phyloP scores from a whole-genome alignment of 2,113 vertebrate genomes.

The Opisthocomus hoazin region DNA sequence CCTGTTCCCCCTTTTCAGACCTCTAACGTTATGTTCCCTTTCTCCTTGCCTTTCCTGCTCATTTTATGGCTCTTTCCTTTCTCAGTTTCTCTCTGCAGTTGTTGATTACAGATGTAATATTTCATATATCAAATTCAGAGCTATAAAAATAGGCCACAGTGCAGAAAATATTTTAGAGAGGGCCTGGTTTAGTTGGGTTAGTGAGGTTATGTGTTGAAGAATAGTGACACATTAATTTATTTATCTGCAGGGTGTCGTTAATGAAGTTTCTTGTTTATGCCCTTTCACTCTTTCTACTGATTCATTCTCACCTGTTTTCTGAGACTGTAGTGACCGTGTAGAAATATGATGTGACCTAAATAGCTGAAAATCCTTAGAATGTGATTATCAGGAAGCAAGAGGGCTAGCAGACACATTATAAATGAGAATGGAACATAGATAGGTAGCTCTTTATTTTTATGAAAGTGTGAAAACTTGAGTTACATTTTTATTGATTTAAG shows the following conservation, averaged over 20 bases:
- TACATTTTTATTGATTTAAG: background rate
- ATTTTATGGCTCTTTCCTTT: background rate
- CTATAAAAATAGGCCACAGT: background rate
- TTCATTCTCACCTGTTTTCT: background rate
- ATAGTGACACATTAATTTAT: background rate
- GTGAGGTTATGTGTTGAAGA: background rate
- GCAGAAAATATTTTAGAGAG: background rate
- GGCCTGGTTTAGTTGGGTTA: background rate
- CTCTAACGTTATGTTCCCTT: background rate
- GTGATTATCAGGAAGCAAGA: background rate
- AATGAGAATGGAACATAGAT: background rate
- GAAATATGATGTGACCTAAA: background rate
- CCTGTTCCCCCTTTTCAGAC: background rate
- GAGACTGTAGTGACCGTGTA: background rate
- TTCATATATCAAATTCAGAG: slow-evolving; percentile 1
- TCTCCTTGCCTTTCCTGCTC: background rate
- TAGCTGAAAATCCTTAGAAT: background rate
- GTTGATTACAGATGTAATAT: background rate
- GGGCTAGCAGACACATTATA: background rate
- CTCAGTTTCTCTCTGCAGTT: background rate
- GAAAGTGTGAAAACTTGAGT: background rate
- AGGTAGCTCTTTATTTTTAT: background rate
- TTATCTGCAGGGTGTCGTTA: background rate
- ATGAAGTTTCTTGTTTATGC: background rate
- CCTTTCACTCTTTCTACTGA: background rate